Evolutionary conservation across 2,113 vertebrate genomes (phyloP), one percentile per base, ranked within the genome.

Genomic region (Egretta garzetta): DNA sequence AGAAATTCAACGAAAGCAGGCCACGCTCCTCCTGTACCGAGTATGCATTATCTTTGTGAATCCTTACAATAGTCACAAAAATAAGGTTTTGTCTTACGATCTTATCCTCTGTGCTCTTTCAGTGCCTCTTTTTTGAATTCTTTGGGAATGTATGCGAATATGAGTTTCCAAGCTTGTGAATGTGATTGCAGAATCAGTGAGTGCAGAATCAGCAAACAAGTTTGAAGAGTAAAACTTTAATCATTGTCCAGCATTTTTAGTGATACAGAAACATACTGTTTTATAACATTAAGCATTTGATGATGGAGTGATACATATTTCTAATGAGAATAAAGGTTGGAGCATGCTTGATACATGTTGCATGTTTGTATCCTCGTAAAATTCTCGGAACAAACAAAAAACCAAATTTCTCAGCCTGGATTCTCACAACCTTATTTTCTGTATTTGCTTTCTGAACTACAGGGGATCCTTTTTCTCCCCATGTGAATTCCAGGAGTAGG

Each of bases 81-180:
- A 75, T 30, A 21, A 28, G 60, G 19, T 43, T 64, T 81, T 85
- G 20, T 93, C 39, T 63, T 71, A 66, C 10, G 35, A 12, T 28
- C 71, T 90, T 71, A 95, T 88, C 70, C 79, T 91, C 50, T 79
- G 53, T 91, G 67, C 89, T 95, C 77, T 91, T 90, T 87, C 85
- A 95, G 97, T 96, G 96, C 93, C 94, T 96, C 86, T 88, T 93
- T 97, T 93, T 76, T 91, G 9, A 90, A 80, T 90, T 85, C 37
- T 83, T 75, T 33, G 67, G 71, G 87, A 95, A 47, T 47, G 56
- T 88, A 3, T 87, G 90, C 0, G 0, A 71, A 47, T 72, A 66
- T 0, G 35, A 89, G 50, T 91, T 93, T 94, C 66, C 59, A 62
- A 2, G 66, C 26, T 52, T 72, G 66, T 74, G 59, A 80, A 86